A percentile compares a stretch with the other conserved stretches of the same genome.
Evolutionary conservation across 2,888 invertebrate species (phyloP).

Genomic region (Pollenia angustigena): DNA sequence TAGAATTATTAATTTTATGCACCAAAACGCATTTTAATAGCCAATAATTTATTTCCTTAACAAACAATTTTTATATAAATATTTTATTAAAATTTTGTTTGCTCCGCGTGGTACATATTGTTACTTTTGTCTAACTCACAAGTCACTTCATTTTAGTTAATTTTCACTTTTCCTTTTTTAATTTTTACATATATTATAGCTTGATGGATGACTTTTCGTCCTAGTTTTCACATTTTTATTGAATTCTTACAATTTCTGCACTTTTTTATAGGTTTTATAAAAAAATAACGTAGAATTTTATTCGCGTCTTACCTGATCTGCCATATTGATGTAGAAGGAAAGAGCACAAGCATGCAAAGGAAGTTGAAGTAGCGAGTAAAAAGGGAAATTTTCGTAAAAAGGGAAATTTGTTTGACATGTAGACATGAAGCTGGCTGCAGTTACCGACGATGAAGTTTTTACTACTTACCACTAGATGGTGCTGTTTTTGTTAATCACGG

Average conservation of each 20-base stretch:
- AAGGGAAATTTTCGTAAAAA: slow-evolving; percentile 42
- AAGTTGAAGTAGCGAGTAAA: slow-evolving; percentile 75
- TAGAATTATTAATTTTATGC: too few relatives aligned
- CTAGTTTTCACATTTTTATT: slow-evolving; percentile 33
- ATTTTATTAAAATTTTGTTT: slow-evolving; percentile 7
- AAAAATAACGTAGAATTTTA: slow-evolving; percentile 31
- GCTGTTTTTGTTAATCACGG: too few relatives aligned
- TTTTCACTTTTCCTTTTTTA: slow-evolving; percentile 54
- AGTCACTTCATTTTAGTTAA: slow-evolving; percentile 55
- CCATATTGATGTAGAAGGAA: slow-evolving; percentile 88
- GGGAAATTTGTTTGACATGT: slow-evolving; percentile 59
- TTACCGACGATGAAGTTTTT: not conserved
- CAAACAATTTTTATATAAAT: not conserved
- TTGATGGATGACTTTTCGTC: not conserved
- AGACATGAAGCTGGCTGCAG: slow-evolving; percentile 57
- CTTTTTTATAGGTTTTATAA: slow-evolving; percentile 36
- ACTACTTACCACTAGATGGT: slow-evolving; percentile 35
- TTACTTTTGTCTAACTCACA: slow-evolving; percentile 5
- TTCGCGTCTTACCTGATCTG: slow-evolving; percentile 89
- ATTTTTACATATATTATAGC: slow-evolving; percentile 5
- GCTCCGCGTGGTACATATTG: slow-evolving; percentile 60
- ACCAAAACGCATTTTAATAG: too few relatives aligned
- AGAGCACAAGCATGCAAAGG: slow-evolving; percentile 77
- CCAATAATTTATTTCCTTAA: not conserved
- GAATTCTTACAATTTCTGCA: slow-evolving; percentile 45